Base-by-base conservation (phyloP, 2,797 vertebrate genomes). In the Pipistrellus nathusii region DNA sequence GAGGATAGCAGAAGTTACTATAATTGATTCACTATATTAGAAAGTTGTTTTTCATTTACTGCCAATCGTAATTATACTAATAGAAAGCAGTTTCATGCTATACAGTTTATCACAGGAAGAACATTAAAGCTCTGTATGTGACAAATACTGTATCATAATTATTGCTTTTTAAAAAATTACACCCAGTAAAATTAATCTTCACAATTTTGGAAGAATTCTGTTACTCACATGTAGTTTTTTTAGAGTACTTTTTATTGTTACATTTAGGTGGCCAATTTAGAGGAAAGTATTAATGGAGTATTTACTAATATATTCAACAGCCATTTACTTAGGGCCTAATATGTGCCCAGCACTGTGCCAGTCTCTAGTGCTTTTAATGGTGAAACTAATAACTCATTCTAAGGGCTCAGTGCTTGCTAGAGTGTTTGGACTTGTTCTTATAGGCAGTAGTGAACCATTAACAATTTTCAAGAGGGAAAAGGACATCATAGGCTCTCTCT, bases 391-490 rank as follows among this genome's bases (percentile, higher is more conserved):
- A 90, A 38, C 68, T 11, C 10, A 35, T 77, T 66, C 80, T 30
- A 51, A 73, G 76, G 35, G 30, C 27, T 88, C 14, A 8, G 27
- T 62, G 35, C 11, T 59, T 68, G 18, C 55, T 53, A 27, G 83
- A 68, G 12, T 84, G 30, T 88, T 89, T 85, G 32, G 59, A 83
- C 57, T 72, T 85, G 81, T 62, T 83, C 48, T 48, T 86, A 71
- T 25, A 68, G 25, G 30, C 20, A 93, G 15, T 78, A 78, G 38
- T 73, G 27, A 84, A 77, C 18, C 18, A 32, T 88, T 80, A 76
- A 85, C 38, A 89, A 3, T 78, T 94, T 93, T 75, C 17, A 83
- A 66, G 57, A 86, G 46, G 76, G 64, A 69, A 90, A 75, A 69
- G 73, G 9, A 73, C 59, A 18, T 23, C 59, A 69, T 21, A 86